phyloP scores from a whole-genome alignment of 2,888 invertebrate species.

The Melinaea menophilus region DNA sequence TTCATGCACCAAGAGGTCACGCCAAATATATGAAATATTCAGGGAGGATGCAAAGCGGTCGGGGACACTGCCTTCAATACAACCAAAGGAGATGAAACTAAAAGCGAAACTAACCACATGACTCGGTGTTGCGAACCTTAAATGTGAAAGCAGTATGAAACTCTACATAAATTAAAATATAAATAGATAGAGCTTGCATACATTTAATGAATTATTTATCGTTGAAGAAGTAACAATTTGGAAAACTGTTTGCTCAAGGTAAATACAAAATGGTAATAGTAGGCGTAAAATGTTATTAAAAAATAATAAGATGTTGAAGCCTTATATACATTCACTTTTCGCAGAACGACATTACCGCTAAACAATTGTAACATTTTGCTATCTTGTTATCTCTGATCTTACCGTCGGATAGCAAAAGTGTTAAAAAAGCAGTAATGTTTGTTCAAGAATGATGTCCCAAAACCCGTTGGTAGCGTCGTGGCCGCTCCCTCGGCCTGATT shows the following conservation, averaged over 20 bases:
- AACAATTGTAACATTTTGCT: conserved; percentile 4
- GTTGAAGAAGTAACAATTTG: conserved; percentile 36
- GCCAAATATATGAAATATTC: conserved; percentile 70
- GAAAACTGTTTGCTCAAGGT: conserved; percentile 19
- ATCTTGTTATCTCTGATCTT: neutral
- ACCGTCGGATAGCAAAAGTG: conserved; percentile 18
- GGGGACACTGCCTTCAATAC: conserved; percentile 78
- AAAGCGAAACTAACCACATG: conserved; percentile 60
- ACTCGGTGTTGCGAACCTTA: conserved; percentile 56
- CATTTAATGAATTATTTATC: conserved; percentile 43
- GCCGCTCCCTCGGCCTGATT: conserved; percentile 77
- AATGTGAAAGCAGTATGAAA: conserved; percentile 48
- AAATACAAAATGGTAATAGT: conserved; percentile 34
- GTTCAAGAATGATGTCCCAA: conserved; percentile 63
- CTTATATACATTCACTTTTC: conserved; percentile 49
- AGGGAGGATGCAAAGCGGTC: conserved; percentile 76
- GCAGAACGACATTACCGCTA: conserved; percentile 52
- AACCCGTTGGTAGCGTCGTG: conserved; percentile 70
- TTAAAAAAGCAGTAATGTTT: conserved; percentile 46
- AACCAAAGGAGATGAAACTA: conserved; percentile 71
- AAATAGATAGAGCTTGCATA: conserved; percentile 49
- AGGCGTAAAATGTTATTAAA: conserved; percentile 45
- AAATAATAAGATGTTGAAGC: conserved; percentile 55
- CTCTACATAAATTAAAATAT: conserved; percentile 54
- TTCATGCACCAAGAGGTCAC: conserved; percentile 79